phyloP scores from a whole-genome alignment of 1,140 invertebrate species.

The Danaus plexippus region DNA sequence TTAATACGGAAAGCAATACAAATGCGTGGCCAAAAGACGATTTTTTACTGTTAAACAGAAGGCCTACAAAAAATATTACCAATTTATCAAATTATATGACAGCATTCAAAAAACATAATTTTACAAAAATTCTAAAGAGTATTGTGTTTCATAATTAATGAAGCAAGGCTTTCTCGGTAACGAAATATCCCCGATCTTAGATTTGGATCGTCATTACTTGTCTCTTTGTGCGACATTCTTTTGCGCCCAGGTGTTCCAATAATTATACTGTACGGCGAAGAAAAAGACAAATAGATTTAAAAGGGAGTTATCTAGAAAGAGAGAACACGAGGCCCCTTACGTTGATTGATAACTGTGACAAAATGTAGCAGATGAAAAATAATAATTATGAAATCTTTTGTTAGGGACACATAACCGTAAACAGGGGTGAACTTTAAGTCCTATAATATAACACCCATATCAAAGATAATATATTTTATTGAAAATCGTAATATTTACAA shows the following conservation, averaged over 20 bases:
- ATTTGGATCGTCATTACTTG: conserved; percentile 68
- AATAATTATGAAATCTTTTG: conserved; percentile 71
- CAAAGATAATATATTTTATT: no score
- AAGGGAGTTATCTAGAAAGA: conserved; percentile 25
- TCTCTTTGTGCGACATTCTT: conserved; percentile 71
- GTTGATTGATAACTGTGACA: conserved; percentile 73
- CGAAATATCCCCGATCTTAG: conserved; percentile 67
- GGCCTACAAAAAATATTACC: conserved; percentile 26
- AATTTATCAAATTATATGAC: conserved; percentile 68
- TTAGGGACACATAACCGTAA: conserved; percentile 58
- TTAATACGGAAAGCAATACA: conserved; percentile 29
- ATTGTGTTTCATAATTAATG: conserved; percentile 72
- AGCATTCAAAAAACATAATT: conserved; percentile 59
- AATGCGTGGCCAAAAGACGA: conserved; percentile 21
- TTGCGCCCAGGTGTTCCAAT: conserved; percentile 68
- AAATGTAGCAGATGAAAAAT: conserved; percentile 71
- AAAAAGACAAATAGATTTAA: conserved; percentile 38
- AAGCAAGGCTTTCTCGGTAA: conserved; percentile 69
- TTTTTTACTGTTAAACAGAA: conserved; percentile 41
- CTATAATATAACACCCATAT: no score
- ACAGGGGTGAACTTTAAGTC: conserved; percentile 45
- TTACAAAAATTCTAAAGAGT: conserved; percentile 63
- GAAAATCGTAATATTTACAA: no score
- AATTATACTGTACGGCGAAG: conserved; percentile 54
- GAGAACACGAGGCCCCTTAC: conserved; percentile 42